Evolutionary conservation across 2,797 vertebrate species (phyloP), one percentile per base, ranked within the genome.

Genomic region (Lepilemur septentrionalis): DNA sequence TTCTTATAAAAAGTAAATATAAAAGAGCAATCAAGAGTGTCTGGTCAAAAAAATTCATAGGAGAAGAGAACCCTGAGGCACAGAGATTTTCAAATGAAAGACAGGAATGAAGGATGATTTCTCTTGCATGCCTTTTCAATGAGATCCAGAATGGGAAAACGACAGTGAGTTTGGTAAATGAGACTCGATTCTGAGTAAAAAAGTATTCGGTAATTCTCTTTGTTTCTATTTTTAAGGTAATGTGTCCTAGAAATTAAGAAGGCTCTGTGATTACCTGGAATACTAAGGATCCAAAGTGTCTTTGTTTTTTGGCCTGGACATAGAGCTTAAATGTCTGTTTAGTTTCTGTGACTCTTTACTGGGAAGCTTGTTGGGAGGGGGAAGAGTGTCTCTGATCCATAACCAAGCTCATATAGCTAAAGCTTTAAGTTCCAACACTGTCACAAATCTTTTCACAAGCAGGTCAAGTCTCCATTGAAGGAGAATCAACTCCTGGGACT

Each of bases 111-210:
- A 70, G 85, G 12, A 67, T 72, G 61, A 48, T 67, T 97, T 95
- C 61, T 89, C 73, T n/a, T 75, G 41, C 23, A 0, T 65, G 86
- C 50, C 57, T 96, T 78, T 89, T 90, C 80, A 83, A n/a, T 52
- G 87, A 91, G 95, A 97, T 38, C 57, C 59, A 94, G 95, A 85
- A 84, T 1, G 4, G 95, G 93, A 97, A 96, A 92, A 95, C 13
- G 35, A 93, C 30, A 96, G 85, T 76, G 43, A 80, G 73, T 89
- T 15, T 96, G 89, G 69, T 57, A 97, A 95, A 91, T 79, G 80
- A 97, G 83, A 95, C 70, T 87, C 82, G 65, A 84, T 90, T 91
- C 96, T 79, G 67, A 90, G 75, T 80, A 92, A 95, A 95, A 95
- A 97, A 75, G 50, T 63, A 85, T 55, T 92, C 48, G n/a, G 91